These are phyloP conservation scores for Manis javanica DNA, from an alignment of 2,797 vertebrate species.

Conservation along the genomic window DNA sequence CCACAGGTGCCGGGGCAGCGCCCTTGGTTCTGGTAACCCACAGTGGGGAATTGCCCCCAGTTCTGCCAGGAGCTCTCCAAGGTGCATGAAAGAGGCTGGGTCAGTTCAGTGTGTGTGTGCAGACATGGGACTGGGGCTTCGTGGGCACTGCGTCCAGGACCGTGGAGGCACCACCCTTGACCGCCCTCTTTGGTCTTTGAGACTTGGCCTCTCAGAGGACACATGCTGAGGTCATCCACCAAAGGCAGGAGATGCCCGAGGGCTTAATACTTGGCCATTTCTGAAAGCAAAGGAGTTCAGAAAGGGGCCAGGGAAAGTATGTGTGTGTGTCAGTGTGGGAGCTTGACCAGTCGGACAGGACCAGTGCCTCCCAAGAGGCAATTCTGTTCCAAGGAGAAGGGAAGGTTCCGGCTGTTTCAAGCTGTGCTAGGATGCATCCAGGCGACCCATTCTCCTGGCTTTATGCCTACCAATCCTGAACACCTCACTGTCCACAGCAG, in stretches of 20 bases:
- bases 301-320: too few relatives aligned
- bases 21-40: background rate
- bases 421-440: background rate
- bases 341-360: background rate
- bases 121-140: fast-evolving
- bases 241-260: background rate
- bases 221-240: background rate
- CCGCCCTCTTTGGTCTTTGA: background rate
- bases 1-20: fast-evolving
- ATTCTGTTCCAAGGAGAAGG: background rate
- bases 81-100: background rate
- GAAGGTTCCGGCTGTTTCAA: background rate
- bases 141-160: background rate
- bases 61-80: background rate
- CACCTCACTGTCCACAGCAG: background rate
- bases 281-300: background rate
- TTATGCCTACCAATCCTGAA: background rate
- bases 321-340: background rate
- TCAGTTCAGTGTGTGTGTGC: background rate
- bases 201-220: fast-evolving
- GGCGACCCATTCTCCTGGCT: background rate
- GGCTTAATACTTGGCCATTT: too few relatives aligned
- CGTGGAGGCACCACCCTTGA: background rate
- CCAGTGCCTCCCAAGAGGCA: fast-evolving
- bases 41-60: fast-evolving